A percentile compares a stretch with the other conserved stretches of the same genome.
Conservation (phyloP, 1,140 invertebrate species). For the Ceratosolen fusciceps region DNA sequence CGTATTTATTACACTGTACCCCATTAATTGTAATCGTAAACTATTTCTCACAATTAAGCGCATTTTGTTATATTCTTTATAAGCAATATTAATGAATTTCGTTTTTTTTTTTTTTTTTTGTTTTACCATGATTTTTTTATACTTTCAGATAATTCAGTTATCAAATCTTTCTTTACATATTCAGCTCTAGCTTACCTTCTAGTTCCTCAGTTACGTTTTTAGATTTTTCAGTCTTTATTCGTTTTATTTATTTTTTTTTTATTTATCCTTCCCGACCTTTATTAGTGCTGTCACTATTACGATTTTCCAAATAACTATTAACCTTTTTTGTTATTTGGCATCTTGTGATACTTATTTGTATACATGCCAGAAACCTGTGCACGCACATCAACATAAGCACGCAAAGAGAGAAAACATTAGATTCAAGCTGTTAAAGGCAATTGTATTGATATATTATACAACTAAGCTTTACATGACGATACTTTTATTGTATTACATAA, state of each 20-base stretch:
- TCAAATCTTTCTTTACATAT: background rate
- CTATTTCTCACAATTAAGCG: background rate
- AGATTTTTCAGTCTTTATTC: too few species aligned
- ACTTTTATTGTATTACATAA: conserved; percentile 36
- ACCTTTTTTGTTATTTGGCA: conserved; percentile 19
- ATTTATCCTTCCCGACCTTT: too few species aligned
- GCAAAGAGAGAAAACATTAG: conserved; percentile 5
- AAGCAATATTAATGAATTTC: background rate
- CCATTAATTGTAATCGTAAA: background rate
- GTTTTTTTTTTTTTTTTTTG: background rate
- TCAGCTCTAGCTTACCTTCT: background rate
- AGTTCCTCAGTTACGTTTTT: conserved; percentile 34
- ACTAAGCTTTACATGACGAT: conserved; percentile 44
- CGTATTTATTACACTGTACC: background rate
- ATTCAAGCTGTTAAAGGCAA: conserved; percentile 30
- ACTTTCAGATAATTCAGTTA: conserved; percentile 8
- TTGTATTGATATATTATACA: conserved; percentile 32
- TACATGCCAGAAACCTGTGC: background rate
- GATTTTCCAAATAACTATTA: too few species aligned
- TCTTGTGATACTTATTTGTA: conserved; percentile 42
- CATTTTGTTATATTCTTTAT: background rate
- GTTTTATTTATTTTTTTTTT: conserved; percentile 9
- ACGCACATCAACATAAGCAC: background rate
- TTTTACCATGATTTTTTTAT: conserved; percentile 23
- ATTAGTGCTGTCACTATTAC: too few species aligned